Evolutionary conservation across 1,140 invertebrate genomes (phyloP), one percentile per base, ranked within the genome.

Genomic region (Lasioglossum albipes): DNA sequence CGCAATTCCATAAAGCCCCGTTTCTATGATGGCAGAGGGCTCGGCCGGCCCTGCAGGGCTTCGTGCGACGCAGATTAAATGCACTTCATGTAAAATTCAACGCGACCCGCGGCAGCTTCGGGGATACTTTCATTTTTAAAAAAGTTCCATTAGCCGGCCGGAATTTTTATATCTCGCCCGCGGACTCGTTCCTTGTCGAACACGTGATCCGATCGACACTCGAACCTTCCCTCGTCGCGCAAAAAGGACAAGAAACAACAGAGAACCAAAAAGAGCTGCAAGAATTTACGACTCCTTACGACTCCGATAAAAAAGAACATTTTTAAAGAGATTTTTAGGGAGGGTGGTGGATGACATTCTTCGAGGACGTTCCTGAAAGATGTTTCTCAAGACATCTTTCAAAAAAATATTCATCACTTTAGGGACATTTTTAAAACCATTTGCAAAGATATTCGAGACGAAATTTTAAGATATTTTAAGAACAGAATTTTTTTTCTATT

Each of bases 51-150:
- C 75, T 71, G 75, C 75, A 70, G 75, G 80, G 80, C 83, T 84
- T 84, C 83, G 71, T 70, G 75, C 81, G 75, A 73, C 75, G 75
- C 80, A 78, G 83, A 82, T 82, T 84, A 83, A 83, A 83, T 72
- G 79, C 69, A 75, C 66, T 83, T 84, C 83, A 83, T 84, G 80
- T 75, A 75, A 82, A 82, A 84, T 82, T 84, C 81, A 82, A 82
- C 70, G 52, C 42, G 62, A 82, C 74, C 52, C 72, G 73, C 59
- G 45, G 67, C 69, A 16, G 49, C 69, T 20, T 27, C 72, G 57
- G 13, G 65, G 52, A 22, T 67, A 75, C 73, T 80, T 80, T 62
- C 65, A 54, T 75, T 80, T 67, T 74, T 75, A 42, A 41, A 78
- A 77, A 79, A 72, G 52, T 78, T 78, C 59, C 67, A 71, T 69